Percentiles rank a stretch among this genome's conserved stretches.
Conservation (phyloP, 2,113 vertebrate species). For the Gymnocephalus cernua region DNA sequence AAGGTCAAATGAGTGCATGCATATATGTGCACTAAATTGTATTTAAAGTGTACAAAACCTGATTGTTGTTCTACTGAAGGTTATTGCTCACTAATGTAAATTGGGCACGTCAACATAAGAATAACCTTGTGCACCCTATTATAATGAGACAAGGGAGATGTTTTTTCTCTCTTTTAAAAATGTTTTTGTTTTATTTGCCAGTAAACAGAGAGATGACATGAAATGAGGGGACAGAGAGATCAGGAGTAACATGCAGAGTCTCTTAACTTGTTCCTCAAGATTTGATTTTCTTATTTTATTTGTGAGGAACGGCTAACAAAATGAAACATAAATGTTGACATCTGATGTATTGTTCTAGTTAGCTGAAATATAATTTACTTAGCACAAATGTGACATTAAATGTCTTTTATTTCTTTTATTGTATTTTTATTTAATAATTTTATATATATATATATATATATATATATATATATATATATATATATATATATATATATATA, state of each 20-base stretch:
- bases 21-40: background rate
- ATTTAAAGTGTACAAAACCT: background rate
- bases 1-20: constrained; percentile 5
- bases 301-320: background rate
- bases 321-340: background rate
- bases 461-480: background rate
- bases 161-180: background rate
- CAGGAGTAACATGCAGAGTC: background rate
- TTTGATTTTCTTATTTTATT: background rate
- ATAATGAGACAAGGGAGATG: background rate
- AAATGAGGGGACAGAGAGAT: background rate
- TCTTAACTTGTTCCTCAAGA: background rate
- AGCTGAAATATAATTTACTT: background rate
- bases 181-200: background rate
- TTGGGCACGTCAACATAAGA: background rate
- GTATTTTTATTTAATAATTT: too few relatives aligned
- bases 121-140: background rate
- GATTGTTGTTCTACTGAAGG: background rate
- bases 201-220: background rate
- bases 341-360: background rate
- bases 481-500: background rate
- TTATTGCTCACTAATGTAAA: constrained; percentile 1
- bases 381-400: background rate
- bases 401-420: background rate
- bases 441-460: background rate